phyloP scores from a whole-genome alignment of 2,797 vertebrate genomes.

The Chaetophractus vellerosus region DNA sequence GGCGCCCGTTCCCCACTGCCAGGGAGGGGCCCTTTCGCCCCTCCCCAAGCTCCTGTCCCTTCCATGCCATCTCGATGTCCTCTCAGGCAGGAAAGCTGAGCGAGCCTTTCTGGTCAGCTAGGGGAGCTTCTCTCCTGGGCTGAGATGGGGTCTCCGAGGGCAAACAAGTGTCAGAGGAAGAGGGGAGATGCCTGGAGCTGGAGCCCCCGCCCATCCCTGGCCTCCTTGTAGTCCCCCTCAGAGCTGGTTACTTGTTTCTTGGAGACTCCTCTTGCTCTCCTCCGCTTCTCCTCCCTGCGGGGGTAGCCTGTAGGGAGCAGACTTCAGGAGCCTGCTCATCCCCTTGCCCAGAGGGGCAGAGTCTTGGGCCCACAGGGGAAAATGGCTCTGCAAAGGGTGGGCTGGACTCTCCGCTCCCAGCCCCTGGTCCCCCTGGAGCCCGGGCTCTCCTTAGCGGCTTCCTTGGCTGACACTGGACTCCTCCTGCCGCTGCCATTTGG shows the following conservation, averaged over 20 bases:
- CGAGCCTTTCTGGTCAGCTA: not conserved
- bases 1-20: not conserved
- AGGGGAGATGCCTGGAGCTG: rapidly evolving
- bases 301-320: not conserved
- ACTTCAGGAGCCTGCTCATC: not conserved
- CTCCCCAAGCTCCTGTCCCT: rapidly evolving
- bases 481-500: not conserved
- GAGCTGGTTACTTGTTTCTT: not conserved
- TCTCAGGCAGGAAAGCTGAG: not conserved
- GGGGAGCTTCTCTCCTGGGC: not conserved
- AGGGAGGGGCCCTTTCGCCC: not conserved
- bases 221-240: not conserved
- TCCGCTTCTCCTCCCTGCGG: not conserved
- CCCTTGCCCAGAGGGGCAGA: not conserved
- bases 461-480: not conserved
- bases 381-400: not conserved
- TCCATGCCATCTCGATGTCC: not conserved
- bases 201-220: too few species aligned
- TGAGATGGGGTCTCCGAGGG: not conserved
- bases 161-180: not conserved
- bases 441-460: not conserved
- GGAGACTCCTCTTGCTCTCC: not conserved
- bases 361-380: not conserved
- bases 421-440: not conserved
- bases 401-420: not conserved